Conservation (phyloP, 2,797 vertebrate genomes). For the Gallinago stenura region DNA sequence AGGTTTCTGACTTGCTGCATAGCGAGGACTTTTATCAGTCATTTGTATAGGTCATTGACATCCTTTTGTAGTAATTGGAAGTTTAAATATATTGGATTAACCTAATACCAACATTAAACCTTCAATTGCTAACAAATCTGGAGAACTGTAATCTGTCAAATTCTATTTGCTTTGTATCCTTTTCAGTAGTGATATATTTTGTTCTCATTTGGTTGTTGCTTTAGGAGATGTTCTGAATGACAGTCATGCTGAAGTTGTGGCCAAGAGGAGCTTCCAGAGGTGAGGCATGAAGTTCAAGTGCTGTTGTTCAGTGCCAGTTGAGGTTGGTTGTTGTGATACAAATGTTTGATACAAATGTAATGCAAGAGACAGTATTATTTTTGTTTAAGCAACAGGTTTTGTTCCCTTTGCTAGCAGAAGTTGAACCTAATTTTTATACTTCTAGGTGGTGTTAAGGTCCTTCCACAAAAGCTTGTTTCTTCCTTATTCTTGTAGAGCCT, state of each 20-base stretch:
- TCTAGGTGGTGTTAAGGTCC: not conserved
- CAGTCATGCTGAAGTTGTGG: constrained; percentile 94
- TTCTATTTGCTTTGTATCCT: not conserved
- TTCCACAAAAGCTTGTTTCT: not conserved
- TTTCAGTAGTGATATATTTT: not conserved
- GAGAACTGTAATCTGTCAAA: not conserved
- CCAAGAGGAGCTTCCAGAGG: constrained; percentile 92
- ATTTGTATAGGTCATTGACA: not conserved
- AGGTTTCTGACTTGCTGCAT: not conserved
- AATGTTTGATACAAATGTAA: rapidly evolving
- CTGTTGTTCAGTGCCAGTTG: not conserved
- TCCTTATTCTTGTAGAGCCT: not conserved
- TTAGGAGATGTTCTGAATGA: constrained; percentile 93
- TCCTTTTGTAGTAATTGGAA: not conserved
- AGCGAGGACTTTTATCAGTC: not conserved
- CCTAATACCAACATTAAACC: not conserved
- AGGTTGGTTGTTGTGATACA: not conserved
- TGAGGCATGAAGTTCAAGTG: constrained; percentile 53
- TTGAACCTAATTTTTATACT: not conserved
- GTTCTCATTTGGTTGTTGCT: constrained; percentile 1
- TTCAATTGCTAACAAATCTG: not conserved
- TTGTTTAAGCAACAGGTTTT: not conserved
- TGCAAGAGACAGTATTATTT: not conserved
- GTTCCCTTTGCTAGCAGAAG: not conserved
- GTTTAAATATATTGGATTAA: not conserved